Base-by-base conservation (phyloP, 2,113 vertebrate genomes). In the Cephalopholis sonnerati region DNA sequence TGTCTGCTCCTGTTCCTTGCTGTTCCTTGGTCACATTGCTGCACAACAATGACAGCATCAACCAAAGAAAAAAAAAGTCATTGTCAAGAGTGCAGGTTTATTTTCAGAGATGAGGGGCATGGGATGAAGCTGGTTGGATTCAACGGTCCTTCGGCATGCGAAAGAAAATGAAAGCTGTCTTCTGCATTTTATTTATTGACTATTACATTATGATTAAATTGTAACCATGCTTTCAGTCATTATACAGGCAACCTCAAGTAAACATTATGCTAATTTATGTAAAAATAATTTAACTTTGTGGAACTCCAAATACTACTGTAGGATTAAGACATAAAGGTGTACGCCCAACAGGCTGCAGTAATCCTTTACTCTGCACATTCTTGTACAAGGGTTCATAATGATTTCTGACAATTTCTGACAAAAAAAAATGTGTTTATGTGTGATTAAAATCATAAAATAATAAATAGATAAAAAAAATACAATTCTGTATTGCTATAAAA, bases 1-100 rank as follows among this genome's bases (percentile, higher is more conserved):
- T 94, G 94, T n/a, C 98, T 96, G 61, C 92, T 96, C 87, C 97
- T 96, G 90, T 91, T 96, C 86, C 97, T 96, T 54, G 85, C 84
- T 18, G 93, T 15, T 64, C 71, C 95, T 0, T 94, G 93, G 73
- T 98, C 96, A 91, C 98, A 99, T 2, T 95, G 94, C 98, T 97
- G 81, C 51, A 87, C 22, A 70, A 78, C 27, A 58, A 80, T 17
- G 41, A 61, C 11, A 78, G 20, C n/a, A 69, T 24, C 16, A 63
- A 44, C 44, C 32, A 59, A 53, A 53, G 51, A 25, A 65, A 20
- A 46, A 39, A 22, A 8, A 18, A 22, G 32, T n/a, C 3, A 25
- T 41, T 32, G 55, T 54, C 36, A 73, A 64, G 46, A 18, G 12
- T 7, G 1, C 3, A 44, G 25, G 20, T 68, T 82, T n/a, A 55